These are phyloP conservation scores for Spodoptera litura DNA, from an alignment of 1,140 invertebrate species.

Conservation along the genomic window DNA sequence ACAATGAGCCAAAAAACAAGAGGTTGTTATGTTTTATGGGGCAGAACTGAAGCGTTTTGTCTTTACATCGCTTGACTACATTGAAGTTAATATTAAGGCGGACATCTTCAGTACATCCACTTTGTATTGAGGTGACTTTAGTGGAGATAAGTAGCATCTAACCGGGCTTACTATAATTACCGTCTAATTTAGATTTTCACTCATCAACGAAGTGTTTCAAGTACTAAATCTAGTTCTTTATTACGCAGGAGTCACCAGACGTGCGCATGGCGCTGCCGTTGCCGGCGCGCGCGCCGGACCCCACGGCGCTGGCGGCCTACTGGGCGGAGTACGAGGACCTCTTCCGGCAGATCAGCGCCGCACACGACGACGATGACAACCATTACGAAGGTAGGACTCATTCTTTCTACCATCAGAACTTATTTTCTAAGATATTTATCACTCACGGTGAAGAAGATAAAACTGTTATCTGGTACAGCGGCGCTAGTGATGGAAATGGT, in stretches of 20 bases:
- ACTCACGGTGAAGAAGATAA: neutral
- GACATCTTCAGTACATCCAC: neutral
- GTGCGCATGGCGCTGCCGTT: constrained; percentile 75
- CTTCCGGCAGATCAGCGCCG: constrained; percentile 75
- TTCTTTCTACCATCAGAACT: too few species aligned
- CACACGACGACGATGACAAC: constrained; percentile 77
- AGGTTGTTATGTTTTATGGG: constrained; percentile 36
- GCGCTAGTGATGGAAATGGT: too few species aligned
- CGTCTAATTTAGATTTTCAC: too few species aligned
- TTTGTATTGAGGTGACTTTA: too few species aligned
- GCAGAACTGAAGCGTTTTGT: constrained; percentile 30
- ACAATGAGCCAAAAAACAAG: constrained; percentile 27
- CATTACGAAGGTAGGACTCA: constrained; percentile 77
- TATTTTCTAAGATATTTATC: neutral
- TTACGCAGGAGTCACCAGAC: constrained; percentile 74
- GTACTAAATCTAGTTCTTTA: neutral
- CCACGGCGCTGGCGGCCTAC: constrained; percentile 79
- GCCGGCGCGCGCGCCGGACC: constrained; percentile 77
- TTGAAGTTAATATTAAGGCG: neutral
- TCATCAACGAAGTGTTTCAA: too few species aligned
- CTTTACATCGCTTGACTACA: constrained; percentile 2
- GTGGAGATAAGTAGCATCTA: too few species aligned
- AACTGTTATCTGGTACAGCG: neutral
- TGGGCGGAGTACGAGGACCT: constrained; percentile 85
- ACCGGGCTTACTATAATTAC: too few species aligned